Base-by-base conservation (phyloP, 2,113 vertebrate genomes). In the Lamprotornis superbus region DNA sequence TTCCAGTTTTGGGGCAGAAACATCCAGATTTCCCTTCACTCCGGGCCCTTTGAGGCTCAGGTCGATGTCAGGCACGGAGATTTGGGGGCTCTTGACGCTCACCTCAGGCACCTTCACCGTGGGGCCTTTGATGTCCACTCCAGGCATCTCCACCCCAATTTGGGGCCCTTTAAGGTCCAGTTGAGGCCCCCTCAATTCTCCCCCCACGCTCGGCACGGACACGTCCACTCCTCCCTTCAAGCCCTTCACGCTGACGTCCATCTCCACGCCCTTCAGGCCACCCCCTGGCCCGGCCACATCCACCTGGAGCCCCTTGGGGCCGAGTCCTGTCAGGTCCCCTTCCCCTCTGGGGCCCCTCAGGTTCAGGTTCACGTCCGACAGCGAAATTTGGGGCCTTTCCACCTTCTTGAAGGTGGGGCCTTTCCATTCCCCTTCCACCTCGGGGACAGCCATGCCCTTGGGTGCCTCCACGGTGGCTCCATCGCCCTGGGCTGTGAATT, bases 301-400 rank as follows among this genome's bases (percentile, higher is more conserved):
- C 52, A 97, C 17, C 89, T 83, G 81, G 56, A 94, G 78, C 8
- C 95, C 96, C 82, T 97, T 96, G 15, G 93, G 57, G 27, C 96
- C 52, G 8, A 97, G 97, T 50, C 95, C 96, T 80, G 95, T 87
- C 15, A 82, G 5, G 3, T 94, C 96, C 3, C 96, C 95, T 16
- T 97, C 97, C 15, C 42, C 57, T 39, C 94, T 95, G 17, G 97
- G 90, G 10, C 97, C 96, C 15, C 86, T 97, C 24, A 98, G 80
- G 68, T 90, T 95, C 81, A 98, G 60, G 63, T 97, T 97, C 15
- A 98, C 96, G 4, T 98, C 98, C 1, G 98, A 96, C 75, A 98
- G 94, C 0, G 97, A 98, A 42, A 98, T 97, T 6, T 98, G 96
- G 27, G 98, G 98, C 6, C 85, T 97, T 47, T 98, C 96, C 5